Evolutionary conservation across 2,113 vertebrate genomes (phyloP).

Genomic region (Xyliphius kryptos): DNA sequence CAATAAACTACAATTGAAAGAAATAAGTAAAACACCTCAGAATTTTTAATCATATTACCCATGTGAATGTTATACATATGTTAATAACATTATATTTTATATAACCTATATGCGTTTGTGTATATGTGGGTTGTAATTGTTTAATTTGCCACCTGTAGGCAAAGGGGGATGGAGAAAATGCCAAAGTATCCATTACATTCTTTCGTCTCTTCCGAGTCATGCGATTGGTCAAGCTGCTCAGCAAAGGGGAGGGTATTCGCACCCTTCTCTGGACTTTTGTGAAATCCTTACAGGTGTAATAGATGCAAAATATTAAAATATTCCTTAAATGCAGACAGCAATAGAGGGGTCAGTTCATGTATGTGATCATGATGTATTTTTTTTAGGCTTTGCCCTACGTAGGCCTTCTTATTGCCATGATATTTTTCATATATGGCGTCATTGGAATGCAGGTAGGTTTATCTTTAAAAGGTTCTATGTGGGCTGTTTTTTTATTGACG

Average conservation of each 20-base stretch:
- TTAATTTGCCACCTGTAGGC: conserved; percentile 60
- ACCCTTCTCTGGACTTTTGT: conserved; percentile 97
- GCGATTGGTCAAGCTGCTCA: conserved; percentile 95
- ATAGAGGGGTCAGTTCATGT: too few relatives aligned
- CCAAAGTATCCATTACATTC: conserved; percentile 97
- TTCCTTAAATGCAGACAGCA: too few relatives aligned
- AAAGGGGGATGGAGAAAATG: conserved; percentile 92
- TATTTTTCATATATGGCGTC: conserved; percentile 93
- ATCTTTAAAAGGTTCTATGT: neutral
- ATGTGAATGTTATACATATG: too few relatives aligned
- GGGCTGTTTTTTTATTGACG: too few relatives aligned
- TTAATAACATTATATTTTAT: neutral
- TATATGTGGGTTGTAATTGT: conserved; percentile 1
- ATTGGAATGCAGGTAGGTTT: conserved; percentile 83
- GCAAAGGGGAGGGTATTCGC: conserved; percentile 94
- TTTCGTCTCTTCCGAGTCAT: conserved; percentile 98
- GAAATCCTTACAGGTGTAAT: conserved; percentile 90
- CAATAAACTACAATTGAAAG: too few relatives aligned
- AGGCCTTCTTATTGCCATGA: conserved; percentile 88
- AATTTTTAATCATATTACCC: too few relatives aligned
- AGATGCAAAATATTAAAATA: too few relatives aligned
- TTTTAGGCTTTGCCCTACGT: conserved; percentile 85
- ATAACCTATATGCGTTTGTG: neutral
- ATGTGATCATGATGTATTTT: neutral
- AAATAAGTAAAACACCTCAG: too few relatives aligned